A percentile compares a stretch with the other conserved stretches of the same genome.
Conservation (phyloP, 2,797 vertebrate species). For the Allobates femoralis region DNA sequence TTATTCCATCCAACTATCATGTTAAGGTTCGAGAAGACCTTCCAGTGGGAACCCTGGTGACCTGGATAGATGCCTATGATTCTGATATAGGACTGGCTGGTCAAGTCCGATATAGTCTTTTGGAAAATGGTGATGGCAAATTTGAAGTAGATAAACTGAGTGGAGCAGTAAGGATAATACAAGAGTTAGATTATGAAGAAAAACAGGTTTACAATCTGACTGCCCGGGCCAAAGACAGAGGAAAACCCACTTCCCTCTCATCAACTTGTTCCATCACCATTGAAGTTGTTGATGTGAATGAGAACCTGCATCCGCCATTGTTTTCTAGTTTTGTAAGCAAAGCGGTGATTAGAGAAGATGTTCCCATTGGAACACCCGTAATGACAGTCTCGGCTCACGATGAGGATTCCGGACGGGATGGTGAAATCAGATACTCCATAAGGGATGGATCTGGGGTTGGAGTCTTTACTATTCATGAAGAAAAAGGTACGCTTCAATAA, state of each 20-base stretch:
- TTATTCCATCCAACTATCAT: slow-evolving; percentile 90
- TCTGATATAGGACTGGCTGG: slow-evolving; percentile 89
- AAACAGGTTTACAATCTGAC: slow-evolving; percentile 93
- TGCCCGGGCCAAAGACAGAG: slow-evolving; percentile 94
- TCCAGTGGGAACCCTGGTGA: slow-evolving; percentile 90
- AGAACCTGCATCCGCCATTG: slow-evolving; percentile 88
- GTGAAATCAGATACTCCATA: slow-evolving; percentile 93
- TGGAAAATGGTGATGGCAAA: slow-evolving; percentile 87
- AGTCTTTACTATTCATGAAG: slow-evolving; percentile 92
- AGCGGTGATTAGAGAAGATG: slow-evolving; percentile 92
- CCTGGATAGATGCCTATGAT: slow-evolving; percentile 94
- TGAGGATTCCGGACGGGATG: slow-evolving; percentile 89
- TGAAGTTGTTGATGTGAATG: slow-evolving; percentile 94
- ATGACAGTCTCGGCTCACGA: slow-evolving; percentile 91
- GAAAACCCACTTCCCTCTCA: slow-evolving; percentile 89
- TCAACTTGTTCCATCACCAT: slow-evolving; percentile 93
- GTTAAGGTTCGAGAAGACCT: slow-evolving; percentile 95
- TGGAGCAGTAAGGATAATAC: slow-evolving; percentile 89
- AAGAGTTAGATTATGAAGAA: slow-evolving; percentile 92
- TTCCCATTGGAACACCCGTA: slow-evolving; percentile 84
- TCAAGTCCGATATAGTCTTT: slow-evolving; percentile 92
- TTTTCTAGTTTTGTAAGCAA: slow-evolving; percentile 91
- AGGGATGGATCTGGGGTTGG: slow-evolving; percentile 94
- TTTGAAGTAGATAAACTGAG: slow-evolving; percentile 97
- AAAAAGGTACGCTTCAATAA: slow-evolving; percentile 85